Conservation (phyloP, 2,888 invertebrate genomes). For the Liposcelis brunnea region DNA sequence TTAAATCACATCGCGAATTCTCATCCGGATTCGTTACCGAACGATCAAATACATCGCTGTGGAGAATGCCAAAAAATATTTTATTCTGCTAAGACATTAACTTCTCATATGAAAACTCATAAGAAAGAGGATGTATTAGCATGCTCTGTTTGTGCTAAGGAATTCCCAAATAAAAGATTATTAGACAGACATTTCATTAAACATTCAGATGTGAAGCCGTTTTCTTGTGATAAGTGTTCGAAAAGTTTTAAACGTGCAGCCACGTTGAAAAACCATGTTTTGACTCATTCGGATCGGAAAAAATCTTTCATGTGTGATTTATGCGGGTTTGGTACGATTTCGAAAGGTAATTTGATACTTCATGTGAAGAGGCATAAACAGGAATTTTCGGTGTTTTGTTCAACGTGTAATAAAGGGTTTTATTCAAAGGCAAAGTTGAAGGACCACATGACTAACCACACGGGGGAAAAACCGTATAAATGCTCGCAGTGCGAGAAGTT, state of each 20-base stretch:
- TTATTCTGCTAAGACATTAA: not conserved
- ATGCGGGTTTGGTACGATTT: not conserved
- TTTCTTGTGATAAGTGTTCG: not conserved
- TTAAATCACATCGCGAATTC: not conserved
- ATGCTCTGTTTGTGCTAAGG: not conserved
- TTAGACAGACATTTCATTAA: not conserved
- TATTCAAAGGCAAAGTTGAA: not conserved
- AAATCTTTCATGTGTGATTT: not conserved
- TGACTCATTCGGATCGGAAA: not conserved
- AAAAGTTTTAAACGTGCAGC: not conserved
- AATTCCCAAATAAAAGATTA: not conserved
- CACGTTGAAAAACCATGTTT: not conserved
- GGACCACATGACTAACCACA: not conserved
- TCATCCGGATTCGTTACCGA: constrained; percentile 1
- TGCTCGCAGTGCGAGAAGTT: not conserved
- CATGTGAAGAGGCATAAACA: not conserved
- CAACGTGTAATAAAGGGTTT: not conserved
- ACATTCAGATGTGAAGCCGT: constrained; percentile 3
- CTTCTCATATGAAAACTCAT: not conserved
- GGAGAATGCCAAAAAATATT: not conserved
- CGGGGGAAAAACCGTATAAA: not conserved
- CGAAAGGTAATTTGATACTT: not conserved
- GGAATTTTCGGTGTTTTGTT: not conserved
- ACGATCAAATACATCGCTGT: not conserved
- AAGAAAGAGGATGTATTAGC: not conserved